Conservation (phyloP, 2,113 vertebrate species). For the Cyanoliseus patagonus region DNA sequence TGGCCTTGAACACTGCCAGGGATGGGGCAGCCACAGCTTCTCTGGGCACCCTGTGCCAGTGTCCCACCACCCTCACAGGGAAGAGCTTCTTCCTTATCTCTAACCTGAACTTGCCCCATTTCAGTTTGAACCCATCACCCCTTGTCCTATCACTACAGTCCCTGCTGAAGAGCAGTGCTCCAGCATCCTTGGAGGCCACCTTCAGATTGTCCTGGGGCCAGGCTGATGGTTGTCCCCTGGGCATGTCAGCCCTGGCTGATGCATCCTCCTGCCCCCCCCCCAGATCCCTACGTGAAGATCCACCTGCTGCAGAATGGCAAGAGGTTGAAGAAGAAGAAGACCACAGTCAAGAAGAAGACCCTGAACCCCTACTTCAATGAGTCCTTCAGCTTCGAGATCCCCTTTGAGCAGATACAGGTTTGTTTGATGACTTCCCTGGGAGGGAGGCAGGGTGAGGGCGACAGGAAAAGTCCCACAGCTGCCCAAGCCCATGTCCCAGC, state of each 20-base stretch:
- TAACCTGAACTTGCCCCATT: background rate
- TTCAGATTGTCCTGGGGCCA: background rate
- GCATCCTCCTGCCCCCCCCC: background rate
- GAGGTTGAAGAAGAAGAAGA: conserved; percentile 98
- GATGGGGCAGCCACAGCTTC: too few species aligned
- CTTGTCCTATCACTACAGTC: background rate
- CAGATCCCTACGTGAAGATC: conserved; percentile 98
- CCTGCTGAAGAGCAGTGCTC: background rate
- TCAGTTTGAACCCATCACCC: background rate
- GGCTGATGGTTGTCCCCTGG: background rate
- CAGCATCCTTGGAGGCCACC: background rate
- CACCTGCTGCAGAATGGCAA: conserved; percentile 97
- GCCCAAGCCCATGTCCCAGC: background rate
- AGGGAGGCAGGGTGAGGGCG: background rate
- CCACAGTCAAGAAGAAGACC: conserved; percentile 97
- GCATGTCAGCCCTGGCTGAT: background rate
- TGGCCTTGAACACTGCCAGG: too few species aligned
- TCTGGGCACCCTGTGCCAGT: too few species aligned
- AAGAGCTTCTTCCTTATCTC: background rate
- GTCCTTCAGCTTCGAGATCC: conserved; percentile 99
- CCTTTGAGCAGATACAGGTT: conserved; percentile 98
- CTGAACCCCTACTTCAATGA: conserved; percentile 97
- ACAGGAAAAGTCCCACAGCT: background rate
- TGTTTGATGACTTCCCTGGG: background rate
- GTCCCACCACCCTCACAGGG: background rate